Conservation (phyloP, 2,888 invertebrate species). For the Phlogophora meticulosa region DNA sequence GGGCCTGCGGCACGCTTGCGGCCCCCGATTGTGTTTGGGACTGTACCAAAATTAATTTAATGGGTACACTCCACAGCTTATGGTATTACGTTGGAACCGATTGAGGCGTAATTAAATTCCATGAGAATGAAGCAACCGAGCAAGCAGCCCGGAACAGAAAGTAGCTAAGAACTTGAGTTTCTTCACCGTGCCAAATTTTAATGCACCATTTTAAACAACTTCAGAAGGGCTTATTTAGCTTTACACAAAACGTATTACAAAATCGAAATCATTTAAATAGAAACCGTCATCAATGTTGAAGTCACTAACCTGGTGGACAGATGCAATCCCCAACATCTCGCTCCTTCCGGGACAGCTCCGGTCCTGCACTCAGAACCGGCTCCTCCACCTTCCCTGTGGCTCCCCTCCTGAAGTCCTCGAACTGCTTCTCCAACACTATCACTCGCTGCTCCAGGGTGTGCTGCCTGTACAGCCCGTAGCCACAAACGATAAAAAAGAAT, state of each 20-base stretch:
- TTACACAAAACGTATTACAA: background rate
- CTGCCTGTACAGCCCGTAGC: conserved; percentile 84
- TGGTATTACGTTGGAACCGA: conserved; percentile 59
- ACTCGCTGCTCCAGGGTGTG: conserved; percentile 84
- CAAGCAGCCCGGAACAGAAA: conserved; percentile 39
- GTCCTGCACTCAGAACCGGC: conserved; percentile 58
- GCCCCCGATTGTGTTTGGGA: conserved; percentile 74
- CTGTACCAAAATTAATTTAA: conserved; percentile 70
- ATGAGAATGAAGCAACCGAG: conserved; percentile 46
- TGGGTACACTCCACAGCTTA: conserved; percentile 60
- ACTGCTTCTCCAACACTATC: conserved; percentile 79
- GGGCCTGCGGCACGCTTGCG: conserved; percentile 71
- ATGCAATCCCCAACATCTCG: conserved; percentile 85
- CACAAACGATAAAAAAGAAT: conserved; percentile 81
- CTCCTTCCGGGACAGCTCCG: conserved; percentile 76
- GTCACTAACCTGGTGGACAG: conserved; percentile 86
- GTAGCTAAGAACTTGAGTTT: conserved; percentile 32
- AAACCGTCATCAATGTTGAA: background rate
- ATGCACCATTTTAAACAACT: background rate
- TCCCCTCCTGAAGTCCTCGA: conserved; percentile 67
- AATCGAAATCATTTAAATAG: background rate
- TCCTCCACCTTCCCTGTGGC: conserved; percentile 60
- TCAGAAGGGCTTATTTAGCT: background rate
- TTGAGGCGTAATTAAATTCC: conserved; percentile 61
- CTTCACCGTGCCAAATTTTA: conserved; percentile 31